These are phyloP conservation scores for Zaprionus nigranus DNA, from an alignment of 1,140 invertebrate species.

Conservation along the genomic window DNA sequence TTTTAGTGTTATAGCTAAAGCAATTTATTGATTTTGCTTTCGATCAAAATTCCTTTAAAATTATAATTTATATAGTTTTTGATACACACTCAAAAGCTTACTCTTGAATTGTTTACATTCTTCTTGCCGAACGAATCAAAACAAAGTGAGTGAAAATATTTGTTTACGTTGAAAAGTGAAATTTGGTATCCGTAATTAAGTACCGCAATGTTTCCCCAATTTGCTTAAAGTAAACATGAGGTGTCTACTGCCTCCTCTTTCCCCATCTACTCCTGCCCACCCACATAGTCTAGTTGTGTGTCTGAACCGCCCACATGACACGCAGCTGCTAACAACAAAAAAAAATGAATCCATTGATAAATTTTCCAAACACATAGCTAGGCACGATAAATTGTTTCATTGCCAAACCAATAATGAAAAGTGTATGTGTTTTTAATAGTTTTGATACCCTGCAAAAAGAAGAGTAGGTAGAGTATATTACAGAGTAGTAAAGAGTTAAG, in stretches of 20 bases:
- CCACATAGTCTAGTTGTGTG: neutral
- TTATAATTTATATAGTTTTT: slow-evolving; percentile 1
- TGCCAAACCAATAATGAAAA: slow-evolving; percentile 58
- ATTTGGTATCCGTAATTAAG: slow-evolving; percentile 32
- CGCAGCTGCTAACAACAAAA: slow-evolving; percentile 40
- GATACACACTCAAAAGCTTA: neutral
- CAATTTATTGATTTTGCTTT: slow-evolving; percentile 26
- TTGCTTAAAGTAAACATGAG: slow-evolving; percentile 35
- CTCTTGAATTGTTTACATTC: slow-evolving; percentile 23
- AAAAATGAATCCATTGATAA: slow-evolving; percentile 63
- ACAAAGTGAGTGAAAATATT: slow-evolving; percentile 30
- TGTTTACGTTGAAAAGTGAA: slow-evolving; percentile 4
- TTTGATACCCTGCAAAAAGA: neutral
- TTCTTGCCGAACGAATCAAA: slow-evolving; percentile 11
- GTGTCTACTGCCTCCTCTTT: no score
- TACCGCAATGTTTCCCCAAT: slow-evolving; percentile 21
- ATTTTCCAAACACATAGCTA: slow-evolving; percentile 38
- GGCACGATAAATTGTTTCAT: slow-evolving; percentile 59
- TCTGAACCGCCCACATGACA: slow-evolving; percentile 9
- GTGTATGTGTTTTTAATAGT: slow-evolving; percentile 54
- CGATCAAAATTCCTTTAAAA: slow-evolving; percentile 16
- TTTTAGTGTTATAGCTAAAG: slow-evolving; percentile 6
- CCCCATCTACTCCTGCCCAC: no score
- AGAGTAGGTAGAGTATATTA: neutral
- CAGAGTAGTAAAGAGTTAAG: neutral